Conservation (phyloP, 2,797 vertebrate species). For the Spatula clypeata region DNA sequence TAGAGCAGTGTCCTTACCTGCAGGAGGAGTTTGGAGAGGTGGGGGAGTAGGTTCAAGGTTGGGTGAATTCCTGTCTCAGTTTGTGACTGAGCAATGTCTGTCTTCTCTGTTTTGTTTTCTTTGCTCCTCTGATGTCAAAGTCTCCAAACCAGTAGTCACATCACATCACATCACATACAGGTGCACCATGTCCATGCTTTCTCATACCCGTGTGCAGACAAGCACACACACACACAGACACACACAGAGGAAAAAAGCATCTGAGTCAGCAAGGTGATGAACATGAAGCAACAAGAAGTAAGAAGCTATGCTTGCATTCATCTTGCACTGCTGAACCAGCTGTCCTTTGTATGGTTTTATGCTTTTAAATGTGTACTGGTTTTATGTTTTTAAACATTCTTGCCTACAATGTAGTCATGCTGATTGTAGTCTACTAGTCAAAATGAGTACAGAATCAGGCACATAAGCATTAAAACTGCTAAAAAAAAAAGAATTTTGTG, state of each 20-base stretch:
- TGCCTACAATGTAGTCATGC: background rate
- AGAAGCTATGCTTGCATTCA: background rate
- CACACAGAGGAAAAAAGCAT: background rate
- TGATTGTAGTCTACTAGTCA: background rate
- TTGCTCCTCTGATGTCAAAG: accelerated
- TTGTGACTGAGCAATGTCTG: background rate
- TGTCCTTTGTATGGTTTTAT: background rate
- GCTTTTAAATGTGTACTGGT: background rate
- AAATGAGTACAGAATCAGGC: background rate
- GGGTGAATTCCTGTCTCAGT: background rate
- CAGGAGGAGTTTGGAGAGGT: background rate
- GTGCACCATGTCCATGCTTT: accelerated
- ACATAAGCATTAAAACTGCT: background rate
- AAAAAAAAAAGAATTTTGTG: background rate
- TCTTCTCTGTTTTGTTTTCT: background rate
- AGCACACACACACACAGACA: background rate
- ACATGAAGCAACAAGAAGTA: background rate
- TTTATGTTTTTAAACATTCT: background rate
- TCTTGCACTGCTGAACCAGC: background rate
- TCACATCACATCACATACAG: no score
- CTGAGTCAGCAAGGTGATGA: background rate
- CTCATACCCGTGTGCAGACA: accelerated
- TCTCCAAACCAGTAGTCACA: no score
- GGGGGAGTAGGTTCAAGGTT: background rate
- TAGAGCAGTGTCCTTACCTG: background rate